Evolutionary conservation across 2,888 invertebrate species (phyloP).

Genomic region (Nasonia oneida): DNA sequence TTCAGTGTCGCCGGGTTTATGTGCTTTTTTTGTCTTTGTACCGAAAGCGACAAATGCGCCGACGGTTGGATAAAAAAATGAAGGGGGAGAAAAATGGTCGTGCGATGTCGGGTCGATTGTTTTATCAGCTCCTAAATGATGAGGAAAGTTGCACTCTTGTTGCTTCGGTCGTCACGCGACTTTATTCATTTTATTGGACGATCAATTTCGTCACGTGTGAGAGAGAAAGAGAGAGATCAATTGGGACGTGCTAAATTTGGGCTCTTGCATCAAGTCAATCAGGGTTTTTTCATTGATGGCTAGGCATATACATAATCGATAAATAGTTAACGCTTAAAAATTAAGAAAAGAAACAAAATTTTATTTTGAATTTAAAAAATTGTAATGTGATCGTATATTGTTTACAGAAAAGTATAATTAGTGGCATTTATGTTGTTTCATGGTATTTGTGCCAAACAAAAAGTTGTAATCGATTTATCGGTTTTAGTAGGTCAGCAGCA

Average conservation of each 20-base stretch:
- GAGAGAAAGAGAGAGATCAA: neutral
- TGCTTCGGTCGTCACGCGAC: neutral
- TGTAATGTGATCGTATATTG: too few species aligned
- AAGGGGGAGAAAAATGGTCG: neutral
- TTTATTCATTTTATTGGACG: neutral
- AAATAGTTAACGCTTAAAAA: neutral
- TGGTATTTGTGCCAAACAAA: neutral
- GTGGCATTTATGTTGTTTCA: too few species aligned
- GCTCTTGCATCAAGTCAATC: neutral
- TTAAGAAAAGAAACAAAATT: too few species aligned
- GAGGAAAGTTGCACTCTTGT: constrained; percentile 5
- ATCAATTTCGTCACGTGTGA: neutral
- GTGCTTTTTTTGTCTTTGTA: constrained; percentile 11
- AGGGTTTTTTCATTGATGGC: neutral
- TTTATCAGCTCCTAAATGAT: neutral
- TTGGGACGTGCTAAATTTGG: neutral
- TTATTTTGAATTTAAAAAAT: too few species aligned
- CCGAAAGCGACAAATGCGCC: constrained; percentile 18
- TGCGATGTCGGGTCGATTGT: neutral
- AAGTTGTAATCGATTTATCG: neutral
- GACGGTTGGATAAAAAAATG: neutral
- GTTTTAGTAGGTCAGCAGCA: neutral
- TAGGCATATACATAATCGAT: neutral
- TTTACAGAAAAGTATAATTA: too few species aligned
- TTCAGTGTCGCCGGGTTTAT: neutral